Conservation (phyloP, 2,797 vertebrate genomes). For the Pteronotus mesoamericanus region DNA sequence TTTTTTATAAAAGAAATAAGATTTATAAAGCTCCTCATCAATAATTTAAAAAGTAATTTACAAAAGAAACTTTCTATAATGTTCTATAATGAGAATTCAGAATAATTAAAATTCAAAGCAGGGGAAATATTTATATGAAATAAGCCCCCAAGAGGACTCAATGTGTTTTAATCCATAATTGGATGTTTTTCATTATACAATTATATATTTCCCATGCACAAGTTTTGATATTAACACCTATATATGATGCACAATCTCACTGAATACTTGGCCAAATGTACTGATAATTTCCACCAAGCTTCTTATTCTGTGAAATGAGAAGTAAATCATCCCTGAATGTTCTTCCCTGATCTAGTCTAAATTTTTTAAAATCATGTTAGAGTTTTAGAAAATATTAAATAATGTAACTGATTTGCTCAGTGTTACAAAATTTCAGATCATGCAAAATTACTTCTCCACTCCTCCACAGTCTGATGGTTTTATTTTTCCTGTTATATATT, state of each 20-base stretch:
- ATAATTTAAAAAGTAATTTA: slow-evolving; percentile 31
- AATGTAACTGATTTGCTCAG: neutral
- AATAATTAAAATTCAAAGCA: slow-evolving; percentile 33
- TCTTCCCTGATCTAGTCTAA: neutral
- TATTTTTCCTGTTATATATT: neutral
- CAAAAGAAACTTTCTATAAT: slow-evolving; percentile 32
- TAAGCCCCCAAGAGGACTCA: neutral
- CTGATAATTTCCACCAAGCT: slow-evolving; percentile 18
- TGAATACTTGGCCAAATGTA: neutral
- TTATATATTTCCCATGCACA: neutral
- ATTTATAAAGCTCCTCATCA: neutral
- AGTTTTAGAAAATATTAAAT: slow-evolving; percentile 32
- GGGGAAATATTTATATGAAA: slow-evolving; percentile 42
- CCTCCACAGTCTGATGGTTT: neutral
- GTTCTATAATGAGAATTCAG: slow-evolving; percentile 15
- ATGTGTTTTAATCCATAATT: slow-evolving; percentile 35
- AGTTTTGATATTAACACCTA: slow-evolving; percentile 18
- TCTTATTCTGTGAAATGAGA: slow-evolving; percentile 51
- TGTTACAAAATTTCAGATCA: neutral
- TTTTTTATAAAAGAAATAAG: neutral
- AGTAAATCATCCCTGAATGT: neutral
- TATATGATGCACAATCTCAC: neutral
- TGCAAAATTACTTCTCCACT: neutral
- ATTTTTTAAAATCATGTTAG: slow-evolving; percentile 49
- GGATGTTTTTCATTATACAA: slow-evolving; percentile 10